Base-by-base conservation (phyloP, 2,797 vertebrate species). In the Chiloscyllium punctatum region DNA sequence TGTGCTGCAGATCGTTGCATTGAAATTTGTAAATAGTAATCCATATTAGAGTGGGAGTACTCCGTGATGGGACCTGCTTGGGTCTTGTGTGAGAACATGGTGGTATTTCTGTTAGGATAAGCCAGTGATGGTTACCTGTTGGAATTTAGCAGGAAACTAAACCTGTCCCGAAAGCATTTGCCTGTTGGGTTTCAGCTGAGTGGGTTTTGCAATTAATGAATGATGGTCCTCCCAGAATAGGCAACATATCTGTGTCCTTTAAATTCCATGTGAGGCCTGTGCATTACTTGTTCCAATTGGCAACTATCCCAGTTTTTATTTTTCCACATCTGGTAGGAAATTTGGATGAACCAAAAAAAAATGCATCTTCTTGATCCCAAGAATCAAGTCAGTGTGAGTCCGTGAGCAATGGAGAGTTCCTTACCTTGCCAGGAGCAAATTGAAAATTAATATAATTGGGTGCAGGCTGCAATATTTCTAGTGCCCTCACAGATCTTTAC, bases 251-350 rank as follows among this genome's bases (percentile, higher is more conserved):
- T 66, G 62, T 92, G 21, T 23, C 42, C 90, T 69, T 92, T 21
- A 62, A 92, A 68, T 16, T 69, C 90, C 25, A 25, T 23, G 62
- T 9, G 66, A 33, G 6, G 23, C 21, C 57, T 21, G n/a, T 33
- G 15, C 87, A 33, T 57, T 62, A 90, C 90, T 37, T 69, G 90
- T 69, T 92, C 90, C 69, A 62, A 68, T 37, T 92, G 62, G 90
- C n/a, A 84, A 48, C 48, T 25, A 21, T 48, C 82, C 82, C 42
- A 25, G 90, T 25, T 91, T 21, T 69, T 23, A 2, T 23, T 68
- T 69, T 92, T 42, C 62, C 62, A 92, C 90, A 92, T 92, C 90
- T 92, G 90, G n/a, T 42, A 2, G n/a, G 90, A 90, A 42, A 92
- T 92, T 69, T 25, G 62, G 5, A 62, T 42, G 62, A 42, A 42